Percentiles rank a stretch among this genome's conserved stretches.
Conservation (phyloP, 2,888 invertebrate genomes). For the Eilema sororculum region DNA sequence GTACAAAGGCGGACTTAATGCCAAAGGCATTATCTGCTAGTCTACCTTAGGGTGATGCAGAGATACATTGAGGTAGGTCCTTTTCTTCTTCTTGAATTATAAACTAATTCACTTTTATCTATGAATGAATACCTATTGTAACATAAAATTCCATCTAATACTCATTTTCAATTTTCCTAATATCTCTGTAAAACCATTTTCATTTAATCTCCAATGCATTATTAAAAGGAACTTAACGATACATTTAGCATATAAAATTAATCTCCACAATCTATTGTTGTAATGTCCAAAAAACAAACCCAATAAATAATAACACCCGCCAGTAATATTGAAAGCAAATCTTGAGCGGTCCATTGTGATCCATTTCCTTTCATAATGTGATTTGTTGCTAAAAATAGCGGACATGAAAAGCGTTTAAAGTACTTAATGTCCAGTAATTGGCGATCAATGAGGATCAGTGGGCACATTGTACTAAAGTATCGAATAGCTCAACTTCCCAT, state of each 20-base stretch:
- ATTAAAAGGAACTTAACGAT: constrained; percentile 61
- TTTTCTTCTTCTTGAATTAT: too few species aligned
- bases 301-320: constrained; percentile 73
- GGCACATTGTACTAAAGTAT: constrained; percentile 84
- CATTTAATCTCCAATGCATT: constrained; percentile 35
- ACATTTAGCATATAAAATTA: constrained; percentile 56
- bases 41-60: too few species aligned
- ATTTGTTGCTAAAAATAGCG: constrained; percentile 86
- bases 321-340: constrained; percentile 73
- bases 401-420: constrained; percentile 84
- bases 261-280: constrained; percentile 68
- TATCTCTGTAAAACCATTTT: not conserved
- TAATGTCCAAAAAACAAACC: constrained; percentile 69
- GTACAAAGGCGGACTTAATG: too few species aligned
- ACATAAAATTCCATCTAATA: not conserved
- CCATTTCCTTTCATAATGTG: constrained; percentile 75
- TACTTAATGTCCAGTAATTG: constrained; percentile 88
- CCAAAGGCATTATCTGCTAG: too few species aligned
- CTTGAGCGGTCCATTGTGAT: constrained; percentile 78
- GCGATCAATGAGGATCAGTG: constrained; percentile 87
- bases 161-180: not conserved
- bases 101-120: too few species aligned
- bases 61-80: too few species aligned
- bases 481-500: constrained; percentile 70
- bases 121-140: not conserved